These are phyloP conservation scores for Alectura lathami DNA, from an alignment of 2,113 vertebrate genomes.

Conservation along the genomic window DNA sequence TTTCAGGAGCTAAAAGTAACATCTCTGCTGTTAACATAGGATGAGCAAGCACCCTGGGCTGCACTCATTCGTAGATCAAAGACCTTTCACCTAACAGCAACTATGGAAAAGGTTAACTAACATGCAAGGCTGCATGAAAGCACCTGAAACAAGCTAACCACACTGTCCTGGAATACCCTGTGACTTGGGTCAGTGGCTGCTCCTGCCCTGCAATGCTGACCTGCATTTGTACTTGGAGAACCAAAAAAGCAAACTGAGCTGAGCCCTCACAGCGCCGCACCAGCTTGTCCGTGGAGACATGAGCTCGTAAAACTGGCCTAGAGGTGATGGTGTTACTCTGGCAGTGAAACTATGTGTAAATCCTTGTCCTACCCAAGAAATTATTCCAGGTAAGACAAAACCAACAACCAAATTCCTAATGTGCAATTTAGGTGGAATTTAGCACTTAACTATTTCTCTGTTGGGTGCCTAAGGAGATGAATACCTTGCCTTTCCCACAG, in stretches of 20 bases:
- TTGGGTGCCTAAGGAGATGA: not conserved
- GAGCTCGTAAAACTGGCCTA: not conserved
- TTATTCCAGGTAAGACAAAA: not conserved
- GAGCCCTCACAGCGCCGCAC: not conserved
- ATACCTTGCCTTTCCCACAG: not conserved
- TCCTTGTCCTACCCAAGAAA: not conserved
- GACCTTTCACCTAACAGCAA: not conserved
- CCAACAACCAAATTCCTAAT: not conserved
- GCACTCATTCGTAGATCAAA: slow-evolving; percentile 39
- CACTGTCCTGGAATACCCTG: fast-evolving
- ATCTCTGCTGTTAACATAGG: not conserved
- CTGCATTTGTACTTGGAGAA: not conserved
- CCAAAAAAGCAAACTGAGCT: not conserved
- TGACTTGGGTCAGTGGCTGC: not conserved
- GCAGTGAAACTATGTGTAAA: not conserved
- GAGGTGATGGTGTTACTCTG: not conserved
- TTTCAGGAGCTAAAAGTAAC: slow-evolving; percentile 47
- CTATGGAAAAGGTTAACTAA: not conserved
- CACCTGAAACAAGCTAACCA: not conserved
- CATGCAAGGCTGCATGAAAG: not conserved
- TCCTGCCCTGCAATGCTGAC: not conserved
- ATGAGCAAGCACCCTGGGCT: slow-evolving; percentile 17
- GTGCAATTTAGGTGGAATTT: not conserved
- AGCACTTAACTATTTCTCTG: not conserved
- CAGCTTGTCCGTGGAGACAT: not conserved